Evolutionary conservation across 2,113 vertebrate genomes (phyloP), one percentile per base, ranked within the genome.

Genomic region (Arvicanthis niloticus): DNA sequence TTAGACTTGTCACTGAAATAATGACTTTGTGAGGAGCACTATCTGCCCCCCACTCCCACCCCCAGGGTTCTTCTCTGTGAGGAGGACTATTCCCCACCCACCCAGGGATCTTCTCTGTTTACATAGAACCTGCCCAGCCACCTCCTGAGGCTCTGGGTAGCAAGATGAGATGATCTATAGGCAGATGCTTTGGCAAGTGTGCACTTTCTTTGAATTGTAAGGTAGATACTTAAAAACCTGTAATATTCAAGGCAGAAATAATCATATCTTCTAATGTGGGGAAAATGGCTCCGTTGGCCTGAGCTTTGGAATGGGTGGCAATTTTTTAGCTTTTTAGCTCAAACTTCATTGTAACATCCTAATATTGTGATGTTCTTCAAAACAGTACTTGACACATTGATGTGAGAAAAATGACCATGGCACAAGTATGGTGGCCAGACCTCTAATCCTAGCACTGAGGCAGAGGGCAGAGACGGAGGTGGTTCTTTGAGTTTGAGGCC

Each of bases 351-450:
- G 34, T 17, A 87, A 87, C 22, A 68, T n/a, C 62, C 37, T 90
- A 88, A 80, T 80, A 89, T 82, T 89, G 72, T 48, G 65, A 93
- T 87, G n/a, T 42, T 76, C 95, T 97, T 95, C 70, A 80, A 93
- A 56, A 68, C 2, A 85, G 12, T 45, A 65, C 17, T 94, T 62
- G 19, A 90, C 70, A 89, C 34, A 70, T 4, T 85, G 81, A 37
- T 80, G 9, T 86, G 88, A 85, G 91, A 84, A 92, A 93, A 93
- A 86, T 73, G 22, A 42, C 72, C 51, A 16, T 42, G 45, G 58
- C 34, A 56, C 51, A 56, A 51, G 19, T 19, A 37, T n/a, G 51
- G 78, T n/a, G 10, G 78, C 51, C 78, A 56, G 29, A 22, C 9
- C 51, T 56, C 21, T 37, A 81, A 56, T n/a, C 34, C 51, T 37